phyloP scores from a whole-genome alignment of 1,140 invertebrate species.

The Monochamus saltuarius region DNA sequence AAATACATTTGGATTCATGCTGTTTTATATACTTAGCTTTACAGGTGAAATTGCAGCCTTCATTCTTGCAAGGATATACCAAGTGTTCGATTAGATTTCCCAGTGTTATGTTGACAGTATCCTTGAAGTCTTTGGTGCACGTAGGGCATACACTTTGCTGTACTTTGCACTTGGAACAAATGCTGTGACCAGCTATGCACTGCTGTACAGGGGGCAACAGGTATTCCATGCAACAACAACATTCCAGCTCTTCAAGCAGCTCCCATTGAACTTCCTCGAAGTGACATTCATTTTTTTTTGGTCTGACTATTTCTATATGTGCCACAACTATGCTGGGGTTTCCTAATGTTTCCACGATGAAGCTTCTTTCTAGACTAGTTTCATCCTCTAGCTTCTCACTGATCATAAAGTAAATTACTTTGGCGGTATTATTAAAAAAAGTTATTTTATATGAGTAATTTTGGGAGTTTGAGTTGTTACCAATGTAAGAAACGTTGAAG shows the following conservation, averaged over 20 bases:
- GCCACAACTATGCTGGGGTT: constrained; percentile 22
- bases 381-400: constrained; percentile 1
- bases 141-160: constrained; percentile 70
- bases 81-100: constrained; percentile 58
- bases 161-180: constrained; percentile 69
- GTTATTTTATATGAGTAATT: constrained; percentile 18
- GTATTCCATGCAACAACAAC: constrained; percentile 67
- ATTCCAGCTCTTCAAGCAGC: constrained; percentile 55
- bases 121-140: constrained; percentile 69
- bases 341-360: constrained; percentile 11
- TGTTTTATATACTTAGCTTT: constrained; percentile 24
- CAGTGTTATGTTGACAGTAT: constrained; percentile 72
- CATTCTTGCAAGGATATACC: constrained; percentile 29
- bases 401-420: neutral
- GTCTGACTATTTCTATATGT: constrained; percentile 9
- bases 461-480: constrained; percentile 7
- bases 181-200: constrained; percentile 76
- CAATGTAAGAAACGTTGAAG: constrained; percentile 18
- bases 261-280: constrained; percentile 1
- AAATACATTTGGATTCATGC: constrained; percentile 29
- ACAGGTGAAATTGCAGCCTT: constrained; percentile 16
- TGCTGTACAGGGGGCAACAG: constrained; percentile 73
- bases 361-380: neutral
- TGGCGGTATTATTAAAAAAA: constrained; percentile 13
- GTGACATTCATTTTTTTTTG: neutral